A percentile compares a stretch with the other conserved stretches of the same genome.
These are phyloP conservation scores for Phorcus lineatus DNA, from an alignment of 2,888 invertebrate species.

Conservation along the genomic window DNA sequence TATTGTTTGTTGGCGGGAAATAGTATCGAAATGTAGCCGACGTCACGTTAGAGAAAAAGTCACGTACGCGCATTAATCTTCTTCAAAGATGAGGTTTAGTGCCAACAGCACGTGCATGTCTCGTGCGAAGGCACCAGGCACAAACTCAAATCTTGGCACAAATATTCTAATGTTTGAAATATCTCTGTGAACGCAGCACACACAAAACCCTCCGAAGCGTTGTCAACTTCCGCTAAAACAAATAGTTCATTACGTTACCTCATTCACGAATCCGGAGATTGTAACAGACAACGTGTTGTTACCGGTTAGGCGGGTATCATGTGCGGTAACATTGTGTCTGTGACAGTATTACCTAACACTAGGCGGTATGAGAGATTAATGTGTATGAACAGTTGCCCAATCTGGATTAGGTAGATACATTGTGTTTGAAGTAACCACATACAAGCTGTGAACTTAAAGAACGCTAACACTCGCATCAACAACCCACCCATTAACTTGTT, in stretches of 20 bases:
- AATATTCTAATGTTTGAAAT: conserved; percentile 2
- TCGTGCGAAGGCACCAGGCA: neutral
- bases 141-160: conserved; percentile 10
- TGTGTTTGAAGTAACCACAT: no score
- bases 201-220: neutral
- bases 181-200: neutral
- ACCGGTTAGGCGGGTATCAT: neutral
- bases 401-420: neutral
- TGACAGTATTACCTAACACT: neutral
- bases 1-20: neutral
- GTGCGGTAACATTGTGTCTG: neutral
- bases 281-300: neutral
- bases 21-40: conserved; percentile 13
- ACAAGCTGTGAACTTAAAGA: no score
- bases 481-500: no score
- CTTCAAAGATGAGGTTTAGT: neutral
- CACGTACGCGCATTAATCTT: conserved; percentile 16
- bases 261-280: no score
- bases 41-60: neutral
- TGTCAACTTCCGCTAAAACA: conserved; percentile 3
- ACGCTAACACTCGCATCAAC: no score
- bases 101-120: conserved; percentile 23
- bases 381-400: neutral
- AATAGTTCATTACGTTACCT: conserved; percentile 12
- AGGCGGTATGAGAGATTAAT: neutral